phyloP scores from a whole-genome alignment of 2,113 vertebrate genomes.

The Sphyrna mokarran region DNA sequence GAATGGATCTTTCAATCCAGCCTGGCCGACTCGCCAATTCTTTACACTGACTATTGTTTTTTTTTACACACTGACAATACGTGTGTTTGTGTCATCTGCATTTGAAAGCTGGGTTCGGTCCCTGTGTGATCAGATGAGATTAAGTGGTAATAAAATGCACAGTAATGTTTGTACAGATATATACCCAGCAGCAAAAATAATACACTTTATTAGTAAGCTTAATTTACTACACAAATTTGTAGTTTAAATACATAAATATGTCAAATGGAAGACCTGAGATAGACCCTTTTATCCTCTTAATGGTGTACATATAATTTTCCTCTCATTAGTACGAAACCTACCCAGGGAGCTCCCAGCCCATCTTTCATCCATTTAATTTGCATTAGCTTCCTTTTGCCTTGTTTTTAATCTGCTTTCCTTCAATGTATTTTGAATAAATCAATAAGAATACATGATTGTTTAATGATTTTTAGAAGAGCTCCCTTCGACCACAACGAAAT shows the following conservation, averaged over 20 bases:
- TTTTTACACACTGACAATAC: no score
- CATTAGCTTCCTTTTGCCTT: constrained; percentile 90
- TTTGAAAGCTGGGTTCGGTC: neutral
- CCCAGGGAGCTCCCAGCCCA: constrained; percentile 73
- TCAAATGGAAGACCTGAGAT: constrained; percentile 91
- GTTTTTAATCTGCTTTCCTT: constrained; percentile 95
- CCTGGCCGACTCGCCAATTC: neutral
- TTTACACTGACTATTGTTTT: neutral
- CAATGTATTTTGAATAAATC: constrained; percentile 99
- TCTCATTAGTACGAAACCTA: constrained; percentile 91
- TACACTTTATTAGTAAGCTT: constrained; percentile 75
- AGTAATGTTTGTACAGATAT: neutral
- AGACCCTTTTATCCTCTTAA: constrained; percentile 94
- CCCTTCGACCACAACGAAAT: constrained; percentile 89
- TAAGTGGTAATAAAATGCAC: neutral
- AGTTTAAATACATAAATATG: constrained; percentile 98
- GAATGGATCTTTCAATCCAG: neutral
- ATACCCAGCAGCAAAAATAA: constrained; percentile 67
- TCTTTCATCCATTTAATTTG: constrained; percentile 96
- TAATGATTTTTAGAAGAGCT: constrained; percentile 99
- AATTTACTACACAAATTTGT: constrained; percentile 85
- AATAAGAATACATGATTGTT: constrained; percentile 99
- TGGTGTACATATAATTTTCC: constrained; percentile 96
- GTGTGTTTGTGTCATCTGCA: neutral
- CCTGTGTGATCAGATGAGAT: neutral